A percentile compares a stretch with the other conserved stretches of the same genome.
Conservation (phyloP, 2,113 vertebrate genomes). For the Hylia prasina region DNA sequence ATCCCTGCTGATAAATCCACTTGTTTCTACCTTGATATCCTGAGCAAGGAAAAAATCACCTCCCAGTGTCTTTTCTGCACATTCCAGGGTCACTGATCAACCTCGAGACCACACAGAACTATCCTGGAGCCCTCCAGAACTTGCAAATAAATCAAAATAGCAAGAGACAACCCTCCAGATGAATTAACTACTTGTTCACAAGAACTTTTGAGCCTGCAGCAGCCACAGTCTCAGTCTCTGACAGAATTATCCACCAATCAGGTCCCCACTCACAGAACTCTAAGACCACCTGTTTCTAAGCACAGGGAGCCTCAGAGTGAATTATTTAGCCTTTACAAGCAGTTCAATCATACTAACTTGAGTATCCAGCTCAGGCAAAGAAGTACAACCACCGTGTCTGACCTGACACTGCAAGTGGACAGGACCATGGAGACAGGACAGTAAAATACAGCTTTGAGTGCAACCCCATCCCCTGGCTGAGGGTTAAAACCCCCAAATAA, state of each 20-base stretch:
- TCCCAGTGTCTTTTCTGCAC: not conserved
- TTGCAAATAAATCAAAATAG: not conserved
- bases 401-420: rapidly evolving
- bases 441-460: not conserved
- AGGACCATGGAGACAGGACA: not conserved
- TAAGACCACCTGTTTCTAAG: not conserved
- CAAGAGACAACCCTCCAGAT: not conserved
- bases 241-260: not conserved
- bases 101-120: not conserved
- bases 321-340: not conserved
- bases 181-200: not conserved
- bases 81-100: not conserved
- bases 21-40: not conserved
- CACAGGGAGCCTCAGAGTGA: not conserved
- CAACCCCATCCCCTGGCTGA: not conserved
- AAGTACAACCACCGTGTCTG: rapidly evolving
- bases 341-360: not conserved
- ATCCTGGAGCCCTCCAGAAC: not conserved
- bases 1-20: not conserved
- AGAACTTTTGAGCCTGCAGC: not conserved
- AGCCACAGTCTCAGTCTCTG: not conserved
- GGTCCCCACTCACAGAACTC: not conserved
- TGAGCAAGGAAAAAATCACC: not conserved
- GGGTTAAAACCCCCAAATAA: not conserved
- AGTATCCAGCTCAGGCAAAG: rapidly evolving